Evolutionary conservation across 2,113 vertebrate species (phyloP).

Genomic region (Dolichallabes microphthalmus): DNA sequence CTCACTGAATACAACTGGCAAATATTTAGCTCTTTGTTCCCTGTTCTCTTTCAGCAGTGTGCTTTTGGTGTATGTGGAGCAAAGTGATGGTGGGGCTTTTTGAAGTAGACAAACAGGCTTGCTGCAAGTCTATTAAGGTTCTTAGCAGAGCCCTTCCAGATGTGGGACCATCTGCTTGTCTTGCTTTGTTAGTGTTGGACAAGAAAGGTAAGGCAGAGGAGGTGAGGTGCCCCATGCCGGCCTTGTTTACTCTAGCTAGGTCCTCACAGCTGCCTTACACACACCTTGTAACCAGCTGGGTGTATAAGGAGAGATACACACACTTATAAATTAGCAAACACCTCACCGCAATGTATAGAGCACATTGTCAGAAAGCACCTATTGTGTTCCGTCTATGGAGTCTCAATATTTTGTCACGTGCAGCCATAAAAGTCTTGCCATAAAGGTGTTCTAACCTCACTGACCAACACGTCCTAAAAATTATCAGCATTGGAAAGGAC

Average conservation of each 20-base stretch:
- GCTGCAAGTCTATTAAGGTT: slow-evolving; percentile 55
- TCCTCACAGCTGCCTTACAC: slow-evolving; percentile 48
- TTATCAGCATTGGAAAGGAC: slow-evolving; percentile 37
- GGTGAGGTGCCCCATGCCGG: slow-evolving; percentile 56
- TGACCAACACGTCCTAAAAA: slow-evolving; percentile 39
- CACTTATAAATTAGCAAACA: slow-evolving; percentile 36
- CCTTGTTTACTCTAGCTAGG: slow-evolving; percentile 56
- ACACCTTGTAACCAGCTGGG: slow-evolving; percentile 77
- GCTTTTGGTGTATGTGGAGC: slow-evolving; percentile 18
- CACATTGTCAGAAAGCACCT: slow-evolving; percentile 25
- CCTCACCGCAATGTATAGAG: slow-evolving; percentile 33
- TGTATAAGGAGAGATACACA: slow-evolving; percentile 47
- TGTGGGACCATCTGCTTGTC: slow-evolving; percentile 65
- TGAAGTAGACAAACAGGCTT: slow-evolving; percentile 49
- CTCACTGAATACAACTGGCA: slow-evolving; percentile 1
- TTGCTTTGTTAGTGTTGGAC: slow-evolving; percentile 45
- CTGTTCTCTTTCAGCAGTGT: background rate
- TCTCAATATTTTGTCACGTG: slow-evolving; percentile 33
- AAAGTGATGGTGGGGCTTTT: slow-evolving; percentile 34
- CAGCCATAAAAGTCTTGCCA: slow-evolving; percentile 34
- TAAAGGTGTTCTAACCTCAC: slow-evolving; percentile 50
- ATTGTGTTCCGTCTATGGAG: slow-evolving; percentile 31
- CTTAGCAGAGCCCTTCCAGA: slow-evolving; percentile 62
- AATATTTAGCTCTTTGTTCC: slow-evolving; percentile 8
- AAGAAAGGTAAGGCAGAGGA: slow-evolving; percentile 45